phyloP scores from a whole-genome alignment of 2,797 vertebrate species.

The Bradypodion pumilum region DNA sequence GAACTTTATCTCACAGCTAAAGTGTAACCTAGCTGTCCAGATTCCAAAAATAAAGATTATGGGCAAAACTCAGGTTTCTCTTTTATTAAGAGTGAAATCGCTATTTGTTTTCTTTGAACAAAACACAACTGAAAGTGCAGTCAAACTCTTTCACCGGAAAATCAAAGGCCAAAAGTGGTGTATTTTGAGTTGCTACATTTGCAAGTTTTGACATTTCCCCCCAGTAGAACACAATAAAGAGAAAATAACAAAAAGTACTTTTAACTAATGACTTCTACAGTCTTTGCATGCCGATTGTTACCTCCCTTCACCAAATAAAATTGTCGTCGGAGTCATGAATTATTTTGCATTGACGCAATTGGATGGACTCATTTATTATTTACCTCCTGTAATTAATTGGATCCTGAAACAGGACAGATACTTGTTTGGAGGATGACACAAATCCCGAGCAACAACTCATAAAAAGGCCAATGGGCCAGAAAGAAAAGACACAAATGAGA shows the following conservation, averaged over 20 bases:
- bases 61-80: not conserved
- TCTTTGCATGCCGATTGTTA: not conserved
- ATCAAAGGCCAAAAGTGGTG: not conserved
- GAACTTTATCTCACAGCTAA: conserved; percentile 6
- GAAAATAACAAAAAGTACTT: conserved; percentile 11
- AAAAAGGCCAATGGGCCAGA: not conserved
- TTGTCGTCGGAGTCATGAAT: conserved; percentile 20
- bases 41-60: conserved; percentile 19
- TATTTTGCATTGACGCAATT: conserved; percentile 30
- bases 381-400: conserved; percentile 22
- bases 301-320: conserved; percentile 18
- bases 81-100: conserved; percentile 4
- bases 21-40: conserved; percentile 8
- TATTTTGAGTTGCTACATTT: not conserved
- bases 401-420: conserved; percentile 36
- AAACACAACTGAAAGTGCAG: not conserved
- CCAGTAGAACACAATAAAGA: not conserved
- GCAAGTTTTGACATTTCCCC: not conserved
- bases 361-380: conserved; percentile 34
- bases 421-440: conserved; percentile 21
- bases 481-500: not conserved
- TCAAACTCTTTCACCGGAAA: not conserved
- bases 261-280: conserved; percentile 6
- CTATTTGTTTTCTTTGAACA: not conserved
- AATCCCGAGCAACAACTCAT: conserved; percentile 5